phyloP scores from a whole-genome alignment of 2,113 vertebrate species.

The Balaeniceps rex region DNA sequence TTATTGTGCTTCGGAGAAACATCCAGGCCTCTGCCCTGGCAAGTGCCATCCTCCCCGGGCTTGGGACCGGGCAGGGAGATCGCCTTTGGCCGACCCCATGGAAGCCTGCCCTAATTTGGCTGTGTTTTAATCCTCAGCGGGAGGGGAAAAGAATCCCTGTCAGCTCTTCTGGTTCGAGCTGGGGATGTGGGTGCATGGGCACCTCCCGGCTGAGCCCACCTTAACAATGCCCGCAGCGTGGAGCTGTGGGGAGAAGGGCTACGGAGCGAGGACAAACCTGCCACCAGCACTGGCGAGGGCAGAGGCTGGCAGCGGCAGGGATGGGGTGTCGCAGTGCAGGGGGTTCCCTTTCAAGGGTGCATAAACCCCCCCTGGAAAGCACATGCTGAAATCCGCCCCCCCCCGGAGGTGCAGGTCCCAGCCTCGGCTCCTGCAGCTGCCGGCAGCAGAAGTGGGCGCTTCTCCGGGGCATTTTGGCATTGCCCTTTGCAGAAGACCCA shows the following conservation, averaged over 20 bases:
- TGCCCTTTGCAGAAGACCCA: neutral
- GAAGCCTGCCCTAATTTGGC: neutral
- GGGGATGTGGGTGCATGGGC: neutral
- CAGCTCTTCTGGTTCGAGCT: neutral
- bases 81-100: fast-evolving
- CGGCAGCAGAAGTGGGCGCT: neutral
- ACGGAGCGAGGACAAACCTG: neutral
- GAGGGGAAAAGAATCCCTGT: neutral
- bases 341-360: neutral
- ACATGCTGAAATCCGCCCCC: neutral
- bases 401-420: fast-evolving
- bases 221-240: neutral
- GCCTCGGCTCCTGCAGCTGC: neutral
- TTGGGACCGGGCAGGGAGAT: neutral
- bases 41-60: too few species aligned
- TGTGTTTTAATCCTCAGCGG: neutral
- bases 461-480: fast-evolving
- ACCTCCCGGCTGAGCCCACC: neutral
- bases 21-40: neutral
- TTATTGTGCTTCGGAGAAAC: neutral
- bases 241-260: neutral
- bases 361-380: neutral
- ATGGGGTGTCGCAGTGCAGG: fast-evolving
- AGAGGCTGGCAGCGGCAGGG: neutral
- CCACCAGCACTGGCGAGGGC: neutral